A percentile compares a stretch with the other conserved stretches of the same genome.
Conservation (phyloP, 1,140 invertebrate species). For the Pomacea maculata region DNA sequence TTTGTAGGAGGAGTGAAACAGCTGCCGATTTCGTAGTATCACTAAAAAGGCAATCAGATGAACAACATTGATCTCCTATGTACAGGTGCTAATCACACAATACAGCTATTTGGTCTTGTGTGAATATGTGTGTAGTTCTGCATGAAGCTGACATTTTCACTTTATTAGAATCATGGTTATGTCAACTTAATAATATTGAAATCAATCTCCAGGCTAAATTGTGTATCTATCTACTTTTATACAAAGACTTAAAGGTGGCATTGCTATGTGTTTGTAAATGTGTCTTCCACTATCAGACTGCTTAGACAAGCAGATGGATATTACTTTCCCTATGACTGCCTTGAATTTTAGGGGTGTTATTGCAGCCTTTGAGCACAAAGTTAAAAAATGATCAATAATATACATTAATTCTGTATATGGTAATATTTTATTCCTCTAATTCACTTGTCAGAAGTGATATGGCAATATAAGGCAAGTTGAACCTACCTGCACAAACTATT, state of each 20-base stretch:
- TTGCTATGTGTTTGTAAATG: too few relatives aligned
- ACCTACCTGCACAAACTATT: constrained; percentile 47
- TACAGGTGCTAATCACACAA: neutral
- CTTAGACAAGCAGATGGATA: too few relatives aligned
- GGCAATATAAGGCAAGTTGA: neutral
- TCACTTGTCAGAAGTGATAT: neutral
- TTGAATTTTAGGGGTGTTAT: too few relatives aligned
- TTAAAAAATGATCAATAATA: too few relatives aligned
- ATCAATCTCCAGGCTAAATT: neutral
- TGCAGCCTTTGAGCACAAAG: too few relatives aligned
- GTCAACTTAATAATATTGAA: neutral
- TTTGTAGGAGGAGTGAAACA: constrained; percentile 89
- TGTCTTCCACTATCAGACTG: too few relatives aligned
- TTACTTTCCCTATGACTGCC: too few relatives aligned
- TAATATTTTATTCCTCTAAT: too few relatives aligned
- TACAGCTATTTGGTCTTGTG: too few relatives aligned
- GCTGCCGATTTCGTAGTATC: constrained; percentile 77
- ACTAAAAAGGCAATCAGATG: constrained; percentile 64
- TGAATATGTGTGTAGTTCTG: neutral
- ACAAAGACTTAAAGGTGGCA: too few relatives aligned
- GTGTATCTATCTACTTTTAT: too few relatives aligned
- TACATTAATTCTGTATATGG: too few relatives aligned
- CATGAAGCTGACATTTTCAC: neutral
- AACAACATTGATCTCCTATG: neutral
- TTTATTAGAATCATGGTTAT: neutral